Evolutionary conservation across 2,113 vertebrate species (phyloP).

Genomic region (Haemorhous mexicanus): DNA sequence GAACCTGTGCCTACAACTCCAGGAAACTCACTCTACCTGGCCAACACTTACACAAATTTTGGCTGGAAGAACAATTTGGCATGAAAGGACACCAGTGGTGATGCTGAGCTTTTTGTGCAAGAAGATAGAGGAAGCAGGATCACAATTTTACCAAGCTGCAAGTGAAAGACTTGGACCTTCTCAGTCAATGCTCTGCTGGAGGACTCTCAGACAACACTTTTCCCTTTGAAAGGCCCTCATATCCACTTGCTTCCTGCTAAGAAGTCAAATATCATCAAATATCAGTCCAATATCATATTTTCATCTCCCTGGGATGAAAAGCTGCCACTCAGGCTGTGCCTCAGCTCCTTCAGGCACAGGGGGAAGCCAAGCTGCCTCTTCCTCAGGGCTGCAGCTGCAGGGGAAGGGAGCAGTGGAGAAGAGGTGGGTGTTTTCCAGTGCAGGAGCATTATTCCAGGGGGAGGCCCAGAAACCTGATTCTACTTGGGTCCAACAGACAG

Average conservation of each 20-base stretch:
- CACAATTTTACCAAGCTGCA: background rate
- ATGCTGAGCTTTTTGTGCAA: background rate
- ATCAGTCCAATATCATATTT: background rate
- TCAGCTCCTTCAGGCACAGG: background rate
- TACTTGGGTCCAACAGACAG: background rate
- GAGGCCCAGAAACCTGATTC: background rate
- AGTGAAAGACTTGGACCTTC: background rate
- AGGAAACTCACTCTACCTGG: background rate
- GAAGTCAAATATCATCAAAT: background rate
- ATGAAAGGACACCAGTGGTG: background rate
- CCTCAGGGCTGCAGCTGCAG: background rate
- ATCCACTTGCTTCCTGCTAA: background rate
- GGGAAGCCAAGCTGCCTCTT: background rate
- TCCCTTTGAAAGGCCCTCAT: background rate
- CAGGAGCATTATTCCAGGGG: background rate
- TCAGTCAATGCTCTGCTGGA: background rate
- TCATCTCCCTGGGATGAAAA: background rate
- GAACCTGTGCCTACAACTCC: background rate
- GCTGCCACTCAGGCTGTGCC: background rate
- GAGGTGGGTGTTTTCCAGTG: accelerated
- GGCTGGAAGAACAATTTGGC: background rate
- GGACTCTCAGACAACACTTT: background rate
- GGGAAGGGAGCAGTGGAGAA: background rate
- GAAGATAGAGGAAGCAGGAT: background rate
- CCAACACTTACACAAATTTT: background rate